Conservation (phyloP, 2,113 vertebrate genomes). For the Oenanthe oenanthe region DNA sequence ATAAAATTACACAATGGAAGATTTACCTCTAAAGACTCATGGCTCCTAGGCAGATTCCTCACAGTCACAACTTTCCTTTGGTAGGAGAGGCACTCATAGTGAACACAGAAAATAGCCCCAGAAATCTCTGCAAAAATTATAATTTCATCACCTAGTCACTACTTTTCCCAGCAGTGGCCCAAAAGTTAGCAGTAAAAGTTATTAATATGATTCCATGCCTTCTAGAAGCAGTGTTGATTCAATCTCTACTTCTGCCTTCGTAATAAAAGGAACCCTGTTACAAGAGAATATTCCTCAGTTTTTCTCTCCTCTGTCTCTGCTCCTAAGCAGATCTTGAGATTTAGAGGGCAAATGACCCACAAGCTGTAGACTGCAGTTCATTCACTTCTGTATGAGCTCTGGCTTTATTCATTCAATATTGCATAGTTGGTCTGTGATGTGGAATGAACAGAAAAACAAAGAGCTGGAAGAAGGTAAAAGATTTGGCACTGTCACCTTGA, state of each 20-base stretch:
- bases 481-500: slow-evolving; percentile 10
- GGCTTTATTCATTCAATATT: neutral
- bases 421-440: neutral
- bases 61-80: neutral
- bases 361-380: neutral
- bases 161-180: neutral
- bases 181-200: neutral
- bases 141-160: neutral
- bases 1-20: neutral
- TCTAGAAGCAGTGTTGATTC: neutral
- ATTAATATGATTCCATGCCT: neutral
- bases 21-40: neutral
- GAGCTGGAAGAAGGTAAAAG: slow-evolving; percentile 13
- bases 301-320: neutral
- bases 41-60: neutral
- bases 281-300: neutral
- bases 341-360: neutral
- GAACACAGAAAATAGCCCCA: neutral
- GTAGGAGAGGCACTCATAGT: neutral
- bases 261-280: neutral
- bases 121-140: neutral
- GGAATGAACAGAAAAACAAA: slow-evolving; percentile 26
- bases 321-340: neutral
- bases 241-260: neutral
- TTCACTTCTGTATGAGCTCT: neutral